Evolutionary conservation across 2,888 invertebrate genomes (phyloP).

Genomic region (Caenorhabditis uteleia): DNA sequence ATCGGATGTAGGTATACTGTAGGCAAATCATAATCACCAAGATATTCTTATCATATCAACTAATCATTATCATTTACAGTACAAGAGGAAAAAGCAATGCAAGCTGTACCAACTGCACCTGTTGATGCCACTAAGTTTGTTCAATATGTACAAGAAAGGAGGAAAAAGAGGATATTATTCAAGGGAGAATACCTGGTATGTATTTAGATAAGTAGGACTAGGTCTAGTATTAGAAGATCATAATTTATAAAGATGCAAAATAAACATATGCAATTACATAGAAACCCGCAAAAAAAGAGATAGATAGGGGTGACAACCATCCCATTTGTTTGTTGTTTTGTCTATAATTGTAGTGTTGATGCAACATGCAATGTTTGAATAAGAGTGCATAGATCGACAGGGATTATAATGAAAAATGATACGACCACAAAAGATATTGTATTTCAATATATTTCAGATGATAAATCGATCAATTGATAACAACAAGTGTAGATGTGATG

Average conservation of each 20-base stretch:
- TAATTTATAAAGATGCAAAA: no score
- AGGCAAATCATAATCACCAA: no score
- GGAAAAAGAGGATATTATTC: conserved; percentile 69
- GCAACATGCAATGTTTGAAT: not conserved
- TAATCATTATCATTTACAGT: conserved; percentile 56
- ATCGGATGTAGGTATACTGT: not conserved
- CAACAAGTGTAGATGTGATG: conserved; percentile 61
- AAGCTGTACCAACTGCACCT: conserved; percentile 66
- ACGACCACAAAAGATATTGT: not conserved
- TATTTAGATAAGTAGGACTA: not conserved
- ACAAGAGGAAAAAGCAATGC: conserved; percentile 70
- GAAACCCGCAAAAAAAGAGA: no score
- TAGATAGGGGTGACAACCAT: no score
- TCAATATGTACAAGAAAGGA: conserved; percentile 67
- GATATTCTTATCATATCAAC: no score
- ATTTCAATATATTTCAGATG: conserved; percentile 56
- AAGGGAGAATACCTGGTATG: conserved; percentile 69
- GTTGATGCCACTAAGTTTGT: conserved; percentile 68
- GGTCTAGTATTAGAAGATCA: no score
- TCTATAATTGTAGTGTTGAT: not conserved
- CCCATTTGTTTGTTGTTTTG: conserved; percentile 1
- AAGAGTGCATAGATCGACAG: not conserved
- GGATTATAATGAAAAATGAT: not conserved
- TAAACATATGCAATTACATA: no score
- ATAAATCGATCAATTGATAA: conserved; percentile 66